A percentile compares a stretch with the other conserved stretches of the same genome.
These are phyloP conservation scores for Gryllus bimaculatus DNA, from an alignment of 1,140 invertebrate species.

Conservation along the genomic window DNA sequence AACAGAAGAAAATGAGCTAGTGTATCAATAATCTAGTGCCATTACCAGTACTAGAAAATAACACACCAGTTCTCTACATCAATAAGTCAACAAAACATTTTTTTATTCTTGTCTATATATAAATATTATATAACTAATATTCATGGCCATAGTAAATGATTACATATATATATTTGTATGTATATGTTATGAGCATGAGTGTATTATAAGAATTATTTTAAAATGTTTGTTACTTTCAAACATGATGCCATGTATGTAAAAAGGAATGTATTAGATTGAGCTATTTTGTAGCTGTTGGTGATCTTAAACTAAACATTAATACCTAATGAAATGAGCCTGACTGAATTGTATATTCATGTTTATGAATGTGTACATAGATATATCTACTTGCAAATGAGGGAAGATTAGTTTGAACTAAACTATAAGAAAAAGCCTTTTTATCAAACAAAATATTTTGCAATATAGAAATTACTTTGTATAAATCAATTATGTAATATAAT, in stretches of 20 bases:
- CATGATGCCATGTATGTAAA: not conserved
- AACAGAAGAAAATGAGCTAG: no score
- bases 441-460: not conserved
- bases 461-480: constrained; percentile 6
- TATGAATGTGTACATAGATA: not conserved
- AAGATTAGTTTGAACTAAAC: not conserved
- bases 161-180: not conserved
- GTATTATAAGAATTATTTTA: not conserved
- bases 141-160: not conserved
- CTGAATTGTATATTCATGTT: constrained; percentile 5
- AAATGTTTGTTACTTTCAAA: not conserved
- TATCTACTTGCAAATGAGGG: not conserved
- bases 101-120: no score
- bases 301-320: not conserved
- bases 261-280: not conserved
- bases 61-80: no score
- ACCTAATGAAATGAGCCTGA: not conserved
- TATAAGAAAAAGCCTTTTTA: not conserved
- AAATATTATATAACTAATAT: not conserved
- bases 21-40: no score
- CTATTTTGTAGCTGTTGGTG: not conserved
- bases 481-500: not conserved
- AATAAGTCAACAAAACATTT: no score
- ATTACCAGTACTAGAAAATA: no score
- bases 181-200: not conserved